Base-by-base conservation (phyloP, 1,140 invertebrate genomes). In the Hyles euphorbiae region DNA sequence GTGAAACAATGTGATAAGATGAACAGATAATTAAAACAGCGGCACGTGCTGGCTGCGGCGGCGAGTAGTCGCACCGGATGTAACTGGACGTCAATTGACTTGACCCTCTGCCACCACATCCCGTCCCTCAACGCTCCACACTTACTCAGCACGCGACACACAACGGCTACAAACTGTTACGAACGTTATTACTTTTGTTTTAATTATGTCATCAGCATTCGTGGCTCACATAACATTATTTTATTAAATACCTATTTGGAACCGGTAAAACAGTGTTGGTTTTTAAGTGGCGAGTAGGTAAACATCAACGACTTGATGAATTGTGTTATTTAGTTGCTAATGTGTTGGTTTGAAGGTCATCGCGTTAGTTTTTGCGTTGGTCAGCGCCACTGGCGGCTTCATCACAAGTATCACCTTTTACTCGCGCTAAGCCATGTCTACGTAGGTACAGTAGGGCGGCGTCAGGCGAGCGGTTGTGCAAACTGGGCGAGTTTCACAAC, bases 61-160 rank as follows among this genome's bases (percentile, higher is more conserved):
- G 56, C 64, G 64, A 61, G 59, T 66, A 62, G 68, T 67, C 58
- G 62, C 61, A 64, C 80, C 82, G 84, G 82, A 85, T 80, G 82
- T 79, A 65, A 67, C 68, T 67, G 80, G 70, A 70, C 78, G 72
- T 79, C 83, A 85, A 87, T 87, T 87, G 82, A 85, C 76, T 83
- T 84, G 84, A 85, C 84, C 84, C 82, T 73, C 75, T 77, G 78
- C 68, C 77, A 75, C 65, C 76, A 59, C 68, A 74, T 80, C 75
- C 81, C 80, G 78, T 72, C 65, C 61, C 67, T 74, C 70, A 47
- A 62, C 60, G 58, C 54, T 58, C 56, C 58, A 53, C 46, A 48
- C 57, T 65, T 61, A 67, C 66, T 54, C 61, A 58, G 60, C 67
- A 70, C 62, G 65, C 68, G 65, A 69, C 63, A 60, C 40, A 53